phyloP scores from a whole-genome alignment of 2,113 vertebrate genomes.

The Rhabdomys dilectus region DNA sequence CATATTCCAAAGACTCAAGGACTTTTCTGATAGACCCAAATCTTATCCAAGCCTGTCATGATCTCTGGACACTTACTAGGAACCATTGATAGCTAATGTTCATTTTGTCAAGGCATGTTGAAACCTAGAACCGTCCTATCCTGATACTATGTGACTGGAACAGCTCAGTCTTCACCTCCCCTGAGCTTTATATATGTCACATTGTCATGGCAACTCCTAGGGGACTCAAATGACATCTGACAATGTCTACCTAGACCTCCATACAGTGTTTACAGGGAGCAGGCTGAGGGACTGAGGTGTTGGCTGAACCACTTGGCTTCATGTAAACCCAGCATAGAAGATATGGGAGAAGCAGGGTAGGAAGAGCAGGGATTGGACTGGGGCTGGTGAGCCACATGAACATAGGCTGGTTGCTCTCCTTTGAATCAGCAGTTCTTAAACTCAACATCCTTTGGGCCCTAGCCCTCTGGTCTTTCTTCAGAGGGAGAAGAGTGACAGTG shows the following conservation, averaged over 20 bases:
- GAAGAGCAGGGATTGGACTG: accelerated
- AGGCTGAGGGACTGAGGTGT: neutral
- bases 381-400: accelerated
- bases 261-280: neutral
- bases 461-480: neutral
- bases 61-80: no score
- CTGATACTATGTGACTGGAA: neutral
- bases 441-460: accelerated
- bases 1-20: no score
- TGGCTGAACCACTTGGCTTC: neutral
- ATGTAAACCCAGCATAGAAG: no score
- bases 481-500: accelerated
- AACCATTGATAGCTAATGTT: neutral
- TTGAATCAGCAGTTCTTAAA: neutral
- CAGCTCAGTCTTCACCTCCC: accelerated
- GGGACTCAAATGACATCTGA: neutral
- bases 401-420: neutral
- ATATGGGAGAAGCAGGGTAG: neutral
- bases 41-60: accelerated
- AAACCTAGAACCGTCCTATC: accelerated
- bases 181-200: neutral
- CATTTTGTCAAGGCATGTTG: neutral
- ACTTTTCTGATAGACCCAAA: neutral
- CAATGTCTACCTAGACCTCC: neutral
- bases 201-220: neutral